These are phyloP conservation scores for Callimorpha dominula DNA, from an alignment of 2,888 invertebrate species.

Conservation along the genomic window DNA sequence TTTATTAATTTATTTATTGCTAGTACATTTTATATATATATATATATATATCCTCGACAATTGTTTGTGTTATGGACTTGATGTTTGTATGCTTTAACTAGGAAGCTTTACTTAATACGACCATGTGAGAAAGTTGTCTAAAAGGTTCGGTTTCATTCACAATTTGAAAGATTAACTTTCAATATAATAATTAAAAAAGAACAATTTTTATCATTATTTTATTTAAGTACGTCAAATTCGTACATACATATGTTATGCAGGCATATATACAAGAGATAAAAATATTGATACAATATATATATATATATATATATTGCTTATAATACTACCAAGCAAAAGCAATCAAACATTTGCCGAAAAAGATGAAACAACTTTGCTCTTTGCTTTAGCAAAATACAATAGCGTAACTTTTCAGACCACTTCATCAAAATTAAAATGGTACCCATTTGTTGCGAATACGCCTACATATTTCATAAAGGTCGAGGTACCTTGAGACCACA, in stretches of 20 bases:
- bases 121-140: no score
- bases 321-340: neutral
- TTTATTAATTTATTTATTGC: no score
- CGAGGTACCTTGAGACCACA: conserved; percentile 27
- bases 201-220: neutral
- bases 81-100: neutral
- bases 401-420: conserved; percentile 23
- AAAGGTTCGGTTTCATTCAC: no score
- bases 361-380: neutral
- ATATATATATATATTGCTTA: no score
- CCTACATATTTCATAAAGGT: conserved; percentile 33
- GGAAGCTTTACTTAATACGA: no score
- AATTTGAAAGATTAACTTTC: neutral
- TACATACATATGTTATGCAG: neutral
- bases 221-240: no score
- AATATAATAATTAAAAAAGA: neutral
- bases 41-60: no score
- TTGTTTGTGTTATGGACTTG: neutral
- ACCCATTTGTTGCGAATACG: conserved; percentile 28
- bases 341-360: neutral
- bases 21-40: no score
- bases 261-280: neutral
- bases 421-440: conserved; percentile 35
- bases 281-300: neutral
- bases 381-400: conserved; percentile 11